Base-by-base conservation (phyloP, 53 echinoderm and acorn worm species). In the Echinometra lucunter region DNA sequence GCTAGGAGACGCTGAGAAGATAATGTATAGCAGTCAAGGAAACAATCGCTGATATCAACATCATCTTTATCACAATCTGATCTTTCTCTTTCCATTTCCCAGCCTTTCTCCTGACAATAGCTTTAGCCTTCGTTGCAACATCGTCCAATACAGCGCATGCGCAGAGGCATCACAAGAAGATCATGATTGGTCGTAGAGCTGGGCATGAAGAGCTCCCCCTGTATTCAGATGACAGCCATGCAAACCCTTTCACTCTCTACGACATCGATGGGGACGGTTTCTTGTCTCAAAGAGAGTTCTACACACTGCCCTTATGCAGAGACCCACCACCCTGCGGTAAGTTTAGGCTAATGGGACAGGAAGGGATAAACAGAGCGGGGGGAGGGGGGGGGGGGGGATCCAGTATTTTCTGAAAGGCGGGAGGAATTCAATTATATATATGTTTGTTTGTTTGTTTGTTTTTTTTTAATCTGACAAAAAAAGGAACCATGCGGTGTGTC, bases 151-250 rank as follows among this genome's bases (percentile, higher is more conserved):
- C 91, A 91, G 69, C 91, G 28, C 60, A 91, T 28, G 91, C 66
- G 91, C 91, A 91, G 91, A 66, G 58, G 42, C 91, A 91, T 45
- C 91, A 66, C 28, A 91, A 91, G 91, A 91, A 91, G 69, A 91
- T 91, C 45, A 70, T 91, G 28, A 91, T 91, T 21, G 91, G 91
- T 13, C 40, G 91, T 19, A 66, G 91, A 45, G 21, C 40, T 37
- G 91, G 91, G 30, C 69, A 60, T 28, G 91, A 91, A 67, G 60
- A 91, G n/a, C 91, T 67, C 69, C 91, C 91, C 23, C 91, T 91
- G n/a, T 91, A 66, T 37, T 40, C 91, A 67, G 66, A 91, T 13
- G 91, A 91, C 66, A 91, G 91, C 91, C 57, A 89, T 60, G 63
- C 21, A 15, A 66, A 63, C 28, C 18, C 70, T 23, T 91, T 91